Percentiles rank a stretch among this genome's conserved stretches.
These are phyloP conservation scores for Conus betulinus DNA, from an alignment of 1,140 invertebrate species.

Conservation along the genomic window DNA sequence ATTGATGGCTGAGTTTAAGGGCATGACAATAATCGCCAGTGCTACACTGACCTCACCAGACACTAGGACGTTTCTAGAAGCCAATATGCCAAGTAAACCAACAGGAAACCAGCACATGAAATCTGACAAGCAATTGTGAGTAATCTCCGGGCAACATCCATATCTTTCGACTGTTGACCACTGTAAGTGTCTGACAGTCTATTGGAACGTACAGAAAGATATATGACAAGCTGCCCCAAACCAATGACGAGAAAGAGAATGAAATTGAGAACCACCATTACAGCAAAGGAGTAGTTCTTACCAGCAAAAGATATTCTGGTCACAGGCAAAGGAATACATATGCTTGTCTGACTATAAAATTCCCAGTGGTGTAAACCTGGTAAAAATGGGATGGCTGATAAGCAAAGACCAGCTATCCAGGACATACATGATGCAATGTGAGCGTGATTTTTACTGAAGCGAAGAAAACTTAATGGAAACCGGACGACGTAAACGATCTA, in stretches of 20 bases:
- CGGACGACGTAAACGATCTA: slow-evolving; percentile 39
- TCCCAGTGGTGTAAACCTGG: slow-evolving; percentile 25
- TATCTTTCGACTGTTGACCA: background rate
- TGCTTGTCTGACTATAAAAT: slow-evolving; percentile 51
- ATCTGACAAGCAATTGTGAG: no score
- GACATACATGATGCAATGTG: slow-evolving; percentile 17
- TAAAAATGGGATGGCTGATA: slow-evolving; percentile 41
- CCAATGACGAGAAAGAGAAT: slow-evolving; percentile 46
- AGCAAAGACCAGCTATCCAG: slow-evolving; percentile 32
- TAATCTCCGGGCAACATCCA: no score
- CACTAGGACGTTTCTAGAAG: no score
- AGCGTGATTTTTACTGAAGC: slow-evolving; percentile 27
- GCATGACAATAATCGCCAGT: no score
- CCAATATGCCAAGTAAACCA: no score
- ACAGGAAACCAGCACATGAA: no score
- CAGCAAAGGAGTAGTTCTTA: slow-evolving; percentile 42
- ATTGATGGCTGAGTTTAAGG: no score
- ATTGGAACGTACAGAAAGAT: slow-evolving; percentile 26
- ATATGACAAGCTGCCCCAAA: slow-evolving; percentile 50
- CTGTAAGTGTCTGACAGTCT: background rate
- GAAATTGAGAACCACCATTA: slow-evolving; percentile 52
- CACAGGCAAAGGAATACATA: slow-evolving; percentile 52
- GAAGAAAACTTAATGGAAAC: background rate
- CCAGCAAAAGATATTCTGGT: slow-evolving; percentile 32
- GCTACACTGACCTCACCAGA: no score